Conservation (phyloP, 2,888 invertebrate genomes). For the Dastarcus helophoroides region DNA sequence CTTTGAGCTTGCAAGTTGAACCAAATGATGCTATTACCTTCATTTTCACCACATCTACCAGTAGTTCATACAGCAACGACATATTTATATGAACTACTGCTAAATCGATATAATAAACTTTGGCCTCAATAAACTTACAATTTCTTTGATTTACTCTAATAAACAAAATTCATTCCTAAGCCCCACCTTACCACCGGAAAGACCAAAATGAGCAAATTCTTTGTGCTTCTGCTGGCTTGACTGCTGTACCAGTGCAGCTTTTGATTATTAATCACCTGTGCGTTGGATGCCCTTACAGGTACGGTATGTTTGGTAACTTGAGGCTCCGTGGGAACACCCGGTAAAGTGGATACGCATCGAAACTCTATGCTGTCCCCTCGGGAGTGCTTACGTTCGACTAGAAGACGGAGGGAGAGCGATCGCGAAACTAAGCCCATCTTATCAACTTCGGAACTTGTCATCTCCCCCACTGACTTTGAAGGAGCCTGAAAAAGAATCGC, state of each 20-base stretch:
- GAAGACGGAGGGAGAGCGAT: constrained; percentile 23
- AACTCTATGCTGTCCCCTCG: constrained; percentile 25
- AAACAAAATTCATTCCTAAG: too few relatives aligned
- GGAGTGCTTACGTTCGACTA: constrained; percentile 25
- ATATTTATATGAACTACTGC: too few relatives aligned
- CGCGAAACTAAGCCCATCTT: constrained; percentile 23
- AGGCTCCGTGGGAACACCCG: constrained; percentile 27
- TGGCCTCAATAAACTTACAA: too few relatives aligned
- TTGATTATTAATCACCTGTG: constrained; percentile 24
- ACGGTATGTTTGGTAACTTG: constrained; percentile 21
- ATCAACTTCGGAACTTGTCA: constrained; percentile 24
- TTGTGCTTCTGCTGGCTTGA: neutral
- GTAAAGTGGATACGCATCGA: constrained; percentile 28
- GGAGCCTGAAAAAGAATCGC: constrained; percentile 24
- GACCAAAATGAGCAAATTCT: too few relatives aligned
- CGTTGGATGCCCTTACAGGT: constrained; percentile 17
- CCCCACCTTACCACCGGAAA: too few relatives aligned
- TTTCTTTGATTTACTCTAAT: too few relatives aligned
- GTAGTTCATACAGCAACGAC: too few relatives aligned
- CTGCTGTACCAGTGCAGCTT: constrained; percentile 22
- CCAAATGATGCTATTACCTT: too few relatives aligned
- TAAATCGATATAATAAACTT: too few relatives aligned
- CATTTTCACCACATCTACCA: too few relatives aligned
- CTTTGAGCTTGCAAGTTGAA: too few relatives aligned
- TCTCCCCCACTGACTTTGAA: constrained; percentile 21